phyloP scores from a whole-genome alignment of 1,140 invertebrate genomes.

The Choristoneura fumiferana region DNA sequence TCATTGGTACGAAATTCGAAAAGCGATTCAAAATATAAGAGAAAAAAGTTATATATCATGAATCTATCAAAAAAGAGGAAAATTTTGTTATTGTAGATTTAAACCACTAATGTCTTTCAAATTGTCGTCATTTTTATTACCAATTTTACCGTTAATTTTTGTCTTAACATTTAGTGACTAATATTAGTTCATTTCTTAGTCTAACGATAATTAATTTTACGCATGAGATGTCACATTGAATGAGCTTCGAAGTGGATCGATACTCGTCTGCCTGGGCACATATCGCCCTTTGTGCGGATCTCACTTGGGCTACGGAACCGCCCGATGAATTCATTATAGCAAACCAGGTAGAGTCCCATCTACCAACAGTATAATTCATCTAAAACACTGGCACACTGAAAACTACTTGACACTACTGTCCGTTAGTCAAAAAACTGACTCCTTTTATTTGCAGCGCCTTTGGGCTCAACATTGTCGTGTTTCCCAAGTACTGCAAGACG shows the following conservation, averaged over 20 bases:
- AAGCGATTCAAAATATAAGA: conserved; percentile 68
- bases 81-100: conserved; percentile 75
- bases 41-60: conserved; percentile 64
- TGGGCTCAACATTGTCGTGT: conserved; percentile 68
- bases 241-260: conserved; percentile 74
- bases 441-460: conserved; percentile 55
- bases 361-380: not conserved
- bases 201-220: conserved; percentile 65
- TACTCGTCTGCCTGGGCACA: conserved; percentile 70
- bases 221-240: conserved; percentile 74
- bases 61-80: conserved; percentile 74
- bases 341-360: conserved; percentile 53
- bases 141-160: conserved; percentile 68
- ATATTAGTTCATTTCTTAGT: conserved; percentile 66
- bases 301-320: conserved; percentile 68
- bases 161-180: conserved; percentile 67
- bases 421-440: not conserved
- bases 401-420: not conserved
- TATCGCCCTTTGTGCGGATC: conserved; percentile 73
- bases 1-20: conserved; percentile 63
- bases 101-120: conserved; percentile 71
- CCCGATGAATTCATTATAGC: conserved; percentile 70
- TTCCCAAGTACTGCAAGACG: conserved; percentile 63
- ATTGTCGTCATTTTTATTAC: conserved; percentile 73
- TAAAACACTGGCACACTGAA: not conserved